Evolutionary conservation across 2,797 vertebrate genomes (phyloP), one percentile per base, ranked within the genome.

Genomic region (Diglossa cyanea): DNA sequence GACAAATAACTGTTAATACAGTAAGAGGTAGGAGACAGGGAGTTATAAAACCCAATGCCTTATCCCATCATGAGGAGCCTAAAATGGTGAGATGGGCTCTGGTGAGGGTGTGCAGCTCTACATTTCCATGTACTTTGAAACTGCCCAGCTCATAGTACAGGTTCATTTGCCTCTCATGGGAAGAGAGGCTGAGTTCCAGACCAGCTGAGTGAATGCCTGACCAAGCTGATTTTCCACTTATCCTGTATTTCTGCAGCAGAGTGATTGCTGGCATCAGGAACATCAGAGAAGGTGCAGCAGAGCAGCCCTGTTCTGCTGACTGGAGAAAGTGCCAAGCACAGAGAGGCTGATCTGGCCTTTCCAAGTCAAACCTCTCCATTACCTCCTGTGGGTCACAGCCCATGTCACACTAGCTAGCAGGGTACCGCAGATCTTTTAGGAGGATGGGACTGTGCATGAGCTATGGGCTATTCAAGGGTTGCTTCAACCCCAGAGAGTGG

Each of bases 51-150:
- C 19, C 35, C 4, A 6, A 1, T 67, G 23, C 21, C 9, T 33
- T 33, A 13, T n/a, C 37, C 28, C 40, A 30, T 1, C 0, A 15
- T 21, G 5, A 11, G 35, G 6, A 84, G 17, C 35, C 26, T 31
- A 17, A 2, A 0, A 42, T 10, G 11, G 10, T 60, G 25, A 20
- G 30, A 31, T 35, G 20, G 55, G 21, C 35, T 55, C 15, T 17
- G 13, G 18, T 62, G 51, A 57, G 37, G 60, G 20, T 14, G 6
- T 8, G 2, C 28, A 86, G 47, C 16, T 76, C 55, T 60, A 3
- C 0, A 0, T 40, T 73, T 30, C 51, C 4, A 1, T 15, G 13
- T 0, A 4, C 25, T 76, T 83, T 39, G 37, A n/a, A 47, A 40
- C 42, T 55, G 42, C 35, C 48, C 39, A 18, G 6, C 15, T 55